Evolutionary conservation across 2,888 invertebrate genomes (phyloP), one percentile per base, ranked within the genome.

Genomic region (Phragmatobia fuliginosa): DNA sequence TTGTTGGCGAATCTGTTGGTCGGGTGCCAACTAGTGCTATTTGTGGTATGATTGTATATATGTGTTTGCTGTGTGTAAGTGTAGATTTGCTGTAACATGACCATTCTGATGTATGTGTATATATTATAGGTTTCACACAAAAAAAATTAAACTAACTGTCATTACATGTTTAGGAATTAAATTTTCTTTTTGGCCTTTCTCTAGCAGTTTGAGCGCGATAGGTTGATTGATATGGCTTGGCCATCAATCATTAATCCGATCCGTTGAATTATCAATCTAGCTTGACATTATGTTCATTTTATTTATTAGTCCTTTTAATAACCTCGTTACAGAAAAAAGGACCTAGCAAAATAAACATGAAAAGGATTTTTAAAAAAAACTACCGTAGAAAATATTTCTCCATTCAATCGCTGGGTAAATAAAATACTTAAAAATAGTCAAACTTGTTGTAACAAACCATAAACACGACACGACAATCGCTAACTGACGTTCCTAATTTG

Each of bases 31-130:
- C 59, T 14, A 36, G 58, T 83, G 85, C 85, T 86, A 87, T 82
- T 81, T 87, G 88, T 89, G 91, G 91, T 89, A 88, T 84, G 75
- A 60, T 65, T 63, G 32, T 33, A 74, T 66, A 65, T 73, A 63
- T 74, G 33, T 77, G 59, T 75, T 61, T 72, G 71, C 6, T 8
- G 61, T 60, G 49, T 31, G 5, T 68, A 18, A 32, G n/a, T 31
- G 60, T 49, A 28, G 31, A 33, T 45, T 16, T 5, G 14, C 68
- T 56, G 21, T 21, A 33, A 59, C 2, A 59, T 59, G 5, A 36
- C 2, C 5, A 45, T 31, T n/a, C n/a, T n/a, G n/a, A n/a, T n/a
- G n/a, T n/a, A n/a, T n/a, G n/a, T n/a, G n/a, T n/a, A n/a, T n/a
- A n/a, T n/a, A n/a, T n/a, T n/a, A n/a, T n/a, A n/a, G n/a, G n/a